phyloP scores from a whole-genome alignment of 2,888 invertebrate species.

The Gymnoscelis rufifasciata region DNA sequence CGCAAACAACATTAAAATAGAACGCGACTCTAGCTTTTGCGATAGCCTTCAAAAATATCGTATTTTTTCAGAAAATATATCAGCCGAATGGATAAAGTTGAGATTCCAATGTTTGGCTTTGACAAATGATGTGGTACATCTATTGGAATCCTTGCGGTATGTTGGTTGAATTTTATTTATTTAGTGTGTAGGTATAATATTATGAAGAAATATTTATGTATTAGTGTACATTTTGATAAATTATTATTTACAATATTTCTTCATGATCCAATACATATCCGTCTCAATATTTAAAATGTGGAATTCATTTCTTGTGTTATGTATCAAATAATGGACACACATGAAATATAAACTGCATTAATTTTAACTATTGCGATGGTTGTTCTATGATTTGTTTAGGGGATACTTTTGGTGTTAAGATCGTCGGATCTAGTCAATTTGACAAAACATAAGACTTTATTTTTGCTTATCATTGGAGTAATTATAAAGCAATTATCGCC shows the following conservation, averaged over 20 bases:
- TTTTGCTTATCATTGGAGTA: neutral
- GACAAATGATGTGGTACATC: slow-evolving; percentile 82
- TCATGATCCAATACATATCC: slow-evolving; percentile 51
- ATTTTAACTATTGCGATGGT: slow-evolving; percentile 22
- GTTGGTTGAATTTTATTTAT: slow-evolving; percentile 43
- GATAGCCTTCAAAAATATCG: slow-evolving; percentile 14
- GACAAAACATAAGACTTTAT: too few species aligned
- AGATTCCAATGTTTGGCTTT: slow-evolving; percentile 87
- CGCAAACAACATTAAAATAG: slow-evolving; percentile 21
- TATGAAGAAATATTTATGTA: slow-evolving; percentile 70
- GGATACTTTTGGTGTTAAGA: neutral
- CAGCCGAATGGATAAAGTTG: slow-evolving; percentile 87
- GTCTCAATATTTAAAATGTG: slow-evolving; percentile 27
- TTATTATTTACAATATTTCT: slow-evolving; percentile 56
- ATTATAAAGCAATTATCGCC: slow-evolving; percentile 39
- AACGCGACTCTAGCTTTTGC: slow-evolving; percentile 14
- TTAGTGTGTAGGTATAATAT: slow-evolving; percentile 38
- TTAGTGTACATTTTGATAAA: neutral
- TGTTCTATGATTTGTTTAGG: slow-evolving; percentile 38
- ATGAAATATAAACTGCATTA: slow-evolving; percentile 24
- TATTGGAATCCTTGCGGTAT: slow-evolving; percentile 83
- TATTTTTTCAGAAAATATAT: slow-evolving; percentile 81
- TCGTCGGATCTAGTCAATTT: too few species aligned
- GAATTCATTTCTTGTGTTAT: slow-evolving; percentile 29
- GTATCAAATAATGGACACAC: slow-evolving; percentile 18